Conservation (phyloP, 2,888 invertebrate species). For the Netelia inedita region DNA sequence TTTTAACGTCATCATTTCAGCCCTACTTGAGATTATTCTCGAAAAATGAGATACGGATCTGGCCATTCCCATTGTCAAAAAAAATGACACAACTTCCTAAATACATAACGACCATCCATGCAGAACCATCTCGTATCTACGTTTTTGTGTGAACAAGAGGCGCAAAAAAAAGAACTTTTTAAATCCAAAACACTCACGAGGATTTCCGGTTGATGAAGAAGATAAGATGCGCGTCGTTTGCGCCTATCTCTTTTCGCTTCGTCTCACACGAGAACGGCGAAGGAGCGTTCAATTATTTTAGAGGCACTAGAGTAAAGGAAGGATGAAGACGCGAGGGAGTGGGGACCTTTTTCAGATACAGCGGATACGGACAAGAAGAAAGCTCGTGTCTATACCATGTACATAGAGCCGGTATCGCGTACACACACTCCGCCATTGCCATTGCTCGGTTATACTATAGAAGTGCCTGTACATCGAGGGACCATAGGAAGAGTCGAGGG, state of each 20-base stretch:
- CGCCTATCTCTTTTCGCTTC: neutral
- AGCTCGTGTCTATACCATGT: conserved; percentile 9
- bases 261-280: conserved; percentile 29
- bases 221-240: conserved; percentile 34
- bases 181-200: neutral
- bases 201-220: conserved; percentile 55
- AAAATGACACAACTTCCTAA: too few species aligned
- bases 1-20: too few species aligned
- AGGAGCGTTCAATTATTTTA: conserved; percentile 57
- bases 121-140: neutral
- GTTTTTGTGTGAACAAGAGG: neutral
- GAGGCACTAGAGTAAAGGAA: conserved; percentile 44
- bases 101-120: too few species aligned
- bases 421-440: conserved; percentile 11
- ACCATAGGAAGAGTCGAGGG: conserved; percentile 63
- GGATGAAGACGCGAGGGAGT: conserved; percentile 33
- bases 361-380: conserved; percentile 28
- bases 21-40: too few species aligned
- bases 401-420: neutral
- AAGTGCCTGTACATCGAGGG: conserved; percentile 47
- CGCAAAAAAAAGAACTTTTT: neutral
- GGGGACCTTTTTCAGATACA: conserved; percentile 30
- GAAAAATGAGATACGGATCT: too few species aligned
- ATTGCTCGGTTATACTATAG: conserved; percentile 19
- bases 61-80: neutral